Evolutionary conservation across 2,888 invertebrate species (phyloP), one percentile per base, ranked within the genome.

Genomic region (Lottia scabra): DNA sequence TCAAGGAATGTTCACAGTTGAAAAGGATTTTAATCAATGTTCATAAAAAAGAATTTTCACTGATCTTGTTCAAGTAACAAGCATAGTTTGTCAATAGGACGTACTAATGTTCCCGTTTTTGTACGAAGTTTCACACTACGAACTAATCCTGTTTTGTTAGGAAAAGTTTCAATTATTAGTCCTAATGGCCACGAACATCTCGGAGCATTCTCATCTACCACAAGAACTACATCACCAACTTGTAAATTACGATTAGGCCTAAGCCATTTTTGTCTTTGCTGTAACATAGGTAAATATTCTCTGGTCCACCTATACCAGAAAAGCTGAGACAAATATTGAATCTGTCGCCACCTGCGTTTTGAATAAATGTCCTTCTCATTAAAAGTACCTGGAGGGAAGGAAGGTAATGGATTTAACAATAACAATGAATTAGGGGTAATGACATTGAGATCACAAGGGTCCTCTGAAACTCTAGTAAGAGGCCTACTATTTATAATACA

Each of bases 401-500:
- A 16, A 2, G 56, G 26, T n/a, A 48, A 56, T 1, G 65, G 13
- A 71, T 65, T 56, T 8, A 67, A 69, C 38, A 67, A n/a, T 16
- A 75, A 67, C 19, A 75, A 43, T 23, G 69, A 67, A 26, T 76
- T 79, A 8, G 76, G 77, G 15, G 79, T 77, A 1, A 79, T 46
- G 6, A 75, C 70, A 46, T 73, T 70, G 15, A 70, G 43, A 65
- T 77, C 75, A 38, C 48, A 46, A 16, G 12, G 63, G 30, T 68
- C 23, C 67, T 78, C 72, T 15, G 74, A 67, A 10, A 43, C 56
- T 8, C n/a, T 48, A 0, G 79, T 76, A 15, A 76, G 67, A 13
- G 80, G 78, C 23, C 80, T 45, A 30, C 68, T 64, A 56, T 80
- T 80, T n/a, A 80, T 13, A 13, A 77, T 73, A 12, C 63, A 43